phyloP scores from a whole-genome alignment of 2,888 invertebrate genomes.

The Clusia tigrina region DNA sequence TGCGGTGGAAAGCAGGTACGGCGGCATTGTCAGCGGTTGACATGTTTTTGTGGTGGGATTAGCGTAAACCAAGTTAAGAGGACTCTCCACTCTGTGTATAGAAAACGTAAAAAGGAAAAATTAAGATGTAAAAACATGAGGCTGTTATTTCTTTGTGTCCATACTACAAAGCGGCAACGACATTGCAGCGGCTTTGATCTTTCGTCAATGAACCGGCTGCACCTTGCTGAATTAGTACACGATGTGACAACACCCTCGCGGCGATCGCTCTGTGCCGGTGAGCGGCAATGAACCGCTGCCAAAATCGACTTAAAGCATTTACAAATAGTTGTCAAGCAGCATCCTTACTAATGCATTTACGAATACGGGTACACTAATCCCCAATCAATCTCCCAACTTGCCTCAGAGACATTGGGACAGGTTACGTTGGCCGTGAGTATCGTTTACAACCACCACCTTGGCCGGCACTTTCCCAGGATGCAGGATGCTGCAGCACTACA shows the following conservation, averaged over 20 bases:
- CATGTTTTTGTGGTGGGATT: constrained; percentile 50
- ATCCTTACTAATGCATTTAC: not conserved
- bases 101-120: too few species aligned
- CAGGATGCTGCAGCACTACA: not conserved
- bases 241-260: not conserved
- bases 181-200: not conserved
- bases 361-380: constrained; percentile 28
- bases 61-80: constrained; percentile 27
- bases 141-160: not conserved
- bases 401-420: constrained; percentile 49
- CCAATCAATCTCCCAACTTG: constrained; percentile 52
- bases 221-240: not conserved
- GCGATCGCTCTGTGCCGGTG: not conserved
- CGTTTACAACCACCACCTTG: constrained; percentile 2
- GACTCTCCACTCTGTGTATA: not conserved
- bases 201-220: not conserved
- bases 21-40: constrained; percentile 15
- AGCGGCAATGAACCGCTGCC: not conserved
- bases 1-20: not conserved
- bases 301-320: constrained; percentile 8
- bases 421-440: constrained; percentile 38
- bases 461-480: constrained; percentile 18
- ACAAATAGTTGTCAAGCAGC: not conserved
- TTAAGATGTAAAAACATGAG: not conserved
- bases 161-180: not conserved